phyloP scores from a whole-genome alignment of 2,113 vertebrate species.

The Siniperca knerii region DNA sequence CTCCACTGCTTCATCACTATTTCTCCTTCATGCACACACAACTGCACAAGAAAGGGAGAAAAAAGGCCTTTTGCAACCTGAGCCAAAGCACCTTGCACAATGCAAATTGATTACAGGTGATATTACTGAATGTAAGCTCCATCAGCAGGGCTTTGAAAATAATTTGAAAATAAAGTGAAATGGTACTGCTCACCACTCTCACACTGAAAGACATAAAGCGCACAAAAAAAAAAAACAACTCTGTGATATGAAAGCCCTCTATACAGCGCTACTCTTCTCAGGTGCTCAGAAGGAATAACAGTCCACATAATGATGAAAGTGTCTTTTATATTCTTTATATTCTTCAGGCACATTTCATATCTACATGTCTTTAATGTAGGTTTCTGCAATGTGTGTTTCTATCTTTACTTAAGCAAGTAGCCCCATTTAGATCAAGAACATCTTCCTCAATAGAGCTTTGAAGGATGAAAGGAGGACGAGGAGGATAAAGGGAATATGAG shows the following conservation, averaged over 20 bases:
- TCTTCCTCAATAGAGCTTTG: conserved; percentile 33
- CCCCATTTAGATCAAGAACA: conserved; percentile 50
- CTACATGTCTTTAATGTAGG: conserved; percentile 40
- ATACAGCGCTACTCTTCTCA: conserved; percentile 8
- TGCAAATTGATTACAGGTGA: conserved; percentile 58
- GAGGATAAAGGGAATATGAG: conserved; percentile 22
- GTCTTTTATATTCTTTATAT: conserved; percentile 32
- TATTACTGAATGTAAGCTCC: conserved; percentile 55
- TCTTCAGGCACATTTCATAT: conserved; percentile 13
- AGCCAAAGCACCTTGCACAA: conserved; percentile 58
- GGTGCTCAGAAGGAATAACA: conserved; percentile 24
- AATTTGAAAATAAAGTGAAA: conserved; percentile 44
- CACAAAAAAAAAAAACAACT: conserved; percentile 17
- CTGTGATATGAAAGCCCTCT: conserved; percentile 20
- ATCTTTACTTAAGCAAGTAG: conserved; percentile 15
- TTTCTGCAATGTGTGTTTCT: conserved; percentile 31
- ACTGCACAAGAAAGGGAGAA: background rate
- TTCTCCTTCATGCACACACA: conserved; percentile 19
- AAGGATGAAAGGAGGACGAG: conserved; percentile 42
- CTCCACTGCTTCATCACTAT: conserved; percentile 4
- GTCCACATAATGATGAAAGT: conserved; percentile 39
- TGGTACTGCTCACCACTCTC: background rate
- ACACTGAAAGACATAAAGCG: conserved; percentile 19
- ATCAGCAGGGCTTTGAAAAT: conserved; percentile 44
- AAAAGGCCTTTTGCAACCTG: conserved; percentile 49